Evolutionary conservation across 2,113 vertebrate genomes (phyloP).

Genomic region (Salminus brasiliensis): DNA sequence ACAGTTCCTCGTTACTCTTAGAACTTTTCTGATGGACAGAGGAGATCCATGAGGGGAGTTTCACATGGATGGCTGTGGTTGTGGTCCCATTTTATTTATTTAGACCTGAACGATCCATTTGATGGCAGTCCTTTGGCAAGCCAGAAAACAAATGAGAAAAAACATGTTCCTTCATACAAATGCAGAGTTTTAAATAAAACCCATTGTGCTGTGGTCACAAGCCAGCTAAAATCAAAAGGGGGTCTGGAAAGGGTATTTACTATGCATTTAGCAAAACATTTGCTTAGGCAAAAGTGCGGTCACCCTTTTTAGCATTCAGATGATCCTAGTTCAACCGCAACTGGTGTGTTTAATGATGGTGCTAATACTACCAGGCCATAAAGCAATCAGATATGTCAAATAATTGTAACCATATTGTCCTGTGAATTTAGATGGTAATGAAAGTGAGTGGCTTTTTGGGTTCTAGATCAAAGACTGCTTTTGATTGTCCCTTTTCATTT

Average conservation of each 20-base stretch:
- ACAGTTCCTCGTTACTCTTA: slow-evolving; percentile 24
- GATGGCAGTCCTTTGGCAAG: slow-evolving; percentile 44
- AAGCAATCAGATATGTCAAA: slow-evolving; percentile 6
- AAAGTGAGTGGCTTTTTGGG: not conserved
- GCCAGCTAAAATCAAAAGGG: slow-evolving; percentile 39
- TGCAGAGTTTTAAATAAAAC: slow-evolving; percentile 48
- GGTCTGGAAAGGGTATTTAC: slow-evolving; percentile 43
- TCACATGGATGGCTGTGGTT: slow-evolving; percentile 60
- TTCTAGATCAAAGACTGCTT: not conserved
- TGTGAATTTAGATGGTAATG: not conserved
- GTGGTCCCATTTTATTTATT: slow-evolving; percentile 52
- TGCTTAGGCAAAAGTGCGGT: slow-evolving; percentile 36
- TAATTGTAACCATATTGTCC: not conserved
- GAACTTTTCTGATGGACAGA: slow-evolving; percentile 45
- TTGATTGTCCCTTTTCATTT: not conserved
- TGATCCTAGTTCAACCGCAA: slow-evolving; percentile 31
- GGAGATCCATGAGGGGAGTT: slow-evolving; percentile 45
- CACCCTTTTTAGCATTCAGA: slow-evolving; percentile 38
- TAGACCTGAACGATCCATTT: slow-evolving; percentile 50
- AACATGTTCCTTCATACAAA: slow-evolving; percentile 48
- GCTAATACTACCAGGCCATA: slow-evolving; percentile 16
- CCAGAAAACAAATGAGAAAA: slow-evolving; percentile 56
- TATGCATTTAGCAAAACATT: slow-evolving; percentile 42
- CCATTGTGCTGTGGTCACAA: slow-evolving; percentile 46
- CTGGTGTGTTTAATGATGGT: slow-evolving; percentile 31